These are phyloP conservation scores for Cheilosia impressa DNA, from an alignment of 2,888 invertebrate genomes.

Conservation along the genomic window DNA sequence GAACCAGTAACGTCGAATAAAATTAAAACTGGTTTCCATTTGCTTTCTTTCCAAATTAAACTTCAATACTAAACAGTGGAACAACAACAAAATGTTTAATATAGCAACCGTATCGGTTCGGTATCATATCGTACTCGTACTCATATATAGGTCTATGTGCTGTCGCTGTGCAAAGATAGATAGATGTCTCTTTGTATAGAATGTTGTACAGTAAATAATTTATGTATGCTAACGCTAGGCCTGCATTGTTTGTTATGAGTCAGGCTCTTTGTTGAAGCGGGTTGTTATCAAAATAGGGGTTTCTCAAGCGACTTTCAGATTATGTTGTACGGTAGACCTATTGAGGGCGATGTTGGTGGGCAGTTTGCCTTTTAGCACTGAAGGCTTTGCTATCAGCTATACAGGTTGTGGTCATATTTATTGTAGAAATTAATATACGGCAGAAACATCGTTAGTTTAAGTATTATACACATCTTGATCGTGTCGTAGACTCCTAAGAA, in stretches of 20 bases:
- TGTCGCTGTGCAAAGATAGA: background rate
- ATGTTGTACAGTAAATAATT: background rate
- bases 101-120: constrained; percentile 34
- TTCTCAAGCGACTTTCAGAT: constrained; percentile 42
- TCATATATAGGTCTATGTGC: background rate
- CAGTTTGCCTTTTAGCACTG: too few relatives aligned
- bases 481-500: background rate
- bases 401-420: too few relatives aligned
- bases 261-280: constrained; percentile 26
- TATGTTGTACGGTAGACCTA: background rate
- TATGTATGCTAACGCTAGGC: background rate
- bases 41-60: constrained; percentile 70
- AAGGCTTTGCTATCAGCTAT: too few relatives aligned
- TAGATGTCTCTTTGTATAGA: constrained; percentile 1
- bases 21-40: constrained; percentile 71
- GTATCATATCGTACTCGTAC: constrained; percentile 19
- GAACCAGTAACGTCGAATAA: constrained; percentile 60
- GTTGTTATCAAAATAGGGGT: constrained; percentile 60
- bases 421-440: too few relatives aligned
- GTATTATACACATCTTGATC: background rate
- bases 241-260: constrained; percentile 51
- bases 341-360: background rate
- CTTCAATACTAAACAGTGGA: constrained; percentile 44
- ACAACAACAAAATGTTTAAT: constrained; percentile 50
- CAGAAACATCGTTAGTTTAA: background rate